phyloP scores from a whole-genome alignment of 2,113 vertebrate species.

The Micronycteris hirsuta region DNA sequence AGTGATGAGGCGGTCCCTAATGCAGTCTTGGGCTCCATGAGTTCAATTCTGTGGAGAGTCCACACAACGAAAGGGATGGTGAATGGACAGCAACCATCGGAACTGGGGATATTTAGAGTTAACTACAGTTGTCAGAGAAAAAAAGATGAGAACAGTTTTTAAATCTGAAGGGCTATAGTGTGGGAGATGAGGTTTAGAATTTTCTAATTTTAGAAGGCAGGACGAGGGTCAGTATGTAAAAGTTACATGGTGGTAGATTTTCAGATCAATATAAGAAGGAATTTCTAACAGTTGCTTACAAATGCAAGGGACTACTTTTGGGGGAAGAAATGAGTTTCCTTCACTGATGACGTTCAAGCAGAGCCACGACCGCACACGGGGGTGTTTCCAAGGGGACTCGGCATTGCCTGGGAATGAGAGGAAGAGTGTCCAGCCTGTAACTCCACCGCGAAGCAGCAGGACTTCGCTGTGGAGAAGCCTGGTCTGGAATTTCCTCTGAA shows the following conservation, averaged over 20 bases:
- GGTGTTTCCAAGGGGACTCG: neutral
- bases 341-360: neutral
- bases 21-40: neutral
- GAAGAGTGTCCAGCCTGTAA: neutral
- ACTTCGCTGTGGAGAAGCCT: neutral
- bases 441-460: neutral
- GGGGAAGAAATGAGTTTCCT: neutral
- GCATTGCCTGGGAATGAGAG: neutral
- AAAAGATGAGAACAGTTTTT: constrained; percentile 35
- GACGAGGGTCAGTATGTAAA: neutral
- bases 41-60: neutral
- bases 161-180: neutral
- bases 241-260: neutral
- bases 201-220: neutral
- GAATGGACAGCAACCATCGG: neutral
- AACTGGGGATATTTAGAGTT: neutral
- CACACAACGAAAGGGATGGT: neutral
- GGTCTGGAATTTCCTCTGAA: constrained; percentile 15
- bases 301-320: neutral
- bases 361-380: neutral
- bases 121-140: neutral
- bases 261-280: constrained; percentile 5
- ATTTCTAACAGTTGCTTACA: constrained; percentile 16
- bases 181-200: neutral
- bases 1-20: neutral